Conservation (phyloP, 1,140 invertebrate genomes). For the Danaus melanippus region DNA sequence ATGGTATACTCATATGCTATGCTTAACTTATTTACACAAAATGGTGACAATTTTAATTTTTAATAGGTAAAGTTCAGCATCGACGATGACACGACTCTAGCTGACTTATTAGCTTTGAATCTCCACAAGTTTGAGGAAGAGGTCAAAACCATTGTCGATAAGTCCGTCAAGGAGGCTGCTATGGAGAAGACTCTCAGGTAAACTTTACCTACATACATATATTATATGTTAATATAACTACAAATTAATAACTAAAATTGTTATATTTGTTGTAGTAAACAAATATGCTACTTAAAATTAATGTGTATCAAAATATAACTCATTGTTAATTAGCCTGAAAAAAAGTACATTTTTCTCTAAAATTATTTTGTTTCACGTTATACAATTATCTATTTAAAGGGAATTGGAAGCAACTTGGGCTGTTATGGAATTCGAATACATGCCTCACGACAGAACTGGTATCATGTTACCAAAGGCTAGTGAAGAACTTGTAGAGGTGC, state of each 20-base stretch:
- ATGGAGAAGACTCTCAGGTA: conserved; percentile 91
- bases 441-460: conserved; percentile 85
- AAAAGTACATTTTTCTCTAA: too few relatives aligned
- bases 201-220: not conserved
- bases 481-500: conserved; percentile 91
- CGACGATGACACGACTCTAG: conserved; percentile 83
- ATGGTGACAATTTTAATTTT: not conserved
- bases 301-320: too few relatives aligned
- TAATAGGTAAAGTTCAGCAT: conserved; percentile 80
- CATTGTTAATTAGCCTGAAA: too few relatives aligned
- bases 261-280: too few relatives aligned
- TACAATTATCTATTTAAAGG: conserved; percentile 45
- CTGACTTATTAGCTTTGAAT: conserved; percentile 88
- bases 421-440: conserved; percentile 86
- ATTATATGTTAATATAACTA: too few relatives aligned
- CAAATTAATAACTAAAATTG: too few relatives aligned
- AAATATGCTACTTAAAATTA: too few relatives aligned
- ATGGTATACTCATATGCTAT: too few relatives aligned
- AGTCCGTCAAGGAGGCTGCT: conserved; percentile 94
- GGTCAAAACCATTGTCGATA: conserved; percentile 95
- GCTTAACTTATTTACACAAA: too few relatives aligned
- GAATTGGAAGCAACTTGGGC: conserved; percentile 90
- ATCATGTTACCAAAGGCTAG: conserved; percentile 83
- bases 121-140: conserved; percentile 95
- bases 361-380: too few relatives aligned